phyloP scores from a whole-genome alignment of 2,888 invertebrate genomes.

The Andrena fulva region DNA sequence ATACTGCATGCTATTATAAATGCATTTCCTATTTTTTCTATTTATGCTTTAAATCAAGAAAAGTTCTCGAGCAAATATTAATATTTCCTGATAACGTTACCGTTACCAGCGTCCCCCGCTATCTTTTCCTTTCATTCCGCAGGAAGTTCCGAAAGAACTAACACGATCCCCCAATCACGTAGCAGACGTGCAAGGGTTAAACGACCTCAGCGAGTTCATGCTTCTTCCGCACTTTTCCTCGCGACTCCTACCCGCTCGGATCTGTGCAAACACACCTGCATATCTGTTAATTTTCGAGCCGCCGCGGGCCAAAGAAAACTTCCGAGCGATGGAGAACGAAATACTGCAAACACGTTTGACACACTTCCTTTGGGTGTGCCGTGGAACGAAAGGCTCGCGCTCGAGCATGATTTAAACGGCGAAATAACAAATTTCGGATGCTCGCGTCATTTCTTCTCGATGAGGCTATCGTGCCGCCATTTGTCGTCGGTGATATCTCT shows the following conservation, averaged over 20 bases:
- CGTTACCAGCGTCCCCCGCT: too few species aligned
- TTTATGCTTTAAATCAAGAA: too few species aligned
- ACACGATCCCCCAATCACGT: background rate
- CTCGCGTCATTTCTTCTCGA: background rate
- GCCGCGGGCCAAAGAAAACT: slow-evolving; percentile 51
- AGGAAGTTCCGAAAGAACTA: background rate
- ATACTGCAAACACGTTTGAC: slow-evolving; percentile 49
- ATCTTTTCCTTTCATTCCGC: background rate
- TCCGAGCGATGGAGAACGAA: slow-evolving; percentile 45
- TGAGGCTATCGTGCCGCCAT: too few species aligned
- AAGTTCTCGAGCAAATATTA: too few species aligned
- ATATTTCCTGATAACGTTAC: too few species aligned
- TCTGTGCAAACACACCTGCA: slow-evolving; percentile 50
- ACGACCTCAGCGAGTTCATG: slow-evolving; percentile 18
- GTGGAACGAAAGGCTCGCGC: slow-evolving; percentile 17
- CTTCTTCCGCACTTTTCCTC: slow-evolving; percentile 15
- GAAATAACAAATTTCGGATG: background rate
- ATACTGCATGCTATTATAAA: too few species aligned
- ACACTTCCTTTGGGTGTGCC: slow-evolving; percentile 9
- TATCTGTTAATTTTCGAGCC: slow-evolving; percentile 51
- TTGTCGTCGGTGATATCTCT: background rate
- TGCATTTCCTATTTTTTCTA: too few species aligned
- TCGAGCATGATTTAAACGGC: background rate
- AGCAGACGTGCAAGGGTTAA: slow-evolving; percentile 15
- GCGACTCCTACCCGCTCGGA: slow-evolving; percentile 27